Evolutionary conservation across 1,140 invertebrate species (phyloP), one percentile per base, ranked within the genome.

Genomic region (Anoplolepis gracilipes): DNA sequence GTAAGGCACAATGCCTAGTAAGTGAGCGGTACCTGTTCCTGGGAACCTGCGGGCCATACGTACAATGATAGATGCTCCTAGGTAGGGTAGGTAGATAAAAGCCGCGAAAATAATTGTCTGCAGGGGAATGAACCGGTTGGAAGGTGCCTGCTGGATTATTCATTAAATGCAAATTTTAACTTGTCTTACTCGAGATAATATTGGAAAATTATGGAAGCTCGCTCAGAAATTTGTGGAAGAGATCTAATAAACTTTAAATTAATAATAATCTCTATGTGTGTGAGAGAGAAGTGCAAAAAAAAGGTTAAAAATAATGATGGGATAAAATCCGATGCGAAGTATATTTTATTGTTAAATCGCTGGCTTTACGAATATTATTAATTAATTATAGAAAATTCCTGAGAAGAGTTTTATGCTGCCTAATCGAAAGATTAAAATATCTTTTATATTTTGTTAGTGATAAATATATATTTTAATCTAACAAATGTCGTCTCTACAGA

Each of bases 51-150:
- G 67, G 11, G 65, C 64, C 42, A 28, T 79, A 67, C 33, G 25
- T 59, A 73, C 78, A 59, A 73, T 59, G 78, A 59, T 82, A 59
- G 78, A 82, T 82, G 67, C 22, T 46, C 49, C 22, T 72, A 81
- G 53, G 33, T 70, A 55, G 30, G 22, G 33, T 70, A 53, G 28
- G 16, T 57, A 64, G 25, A 16, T 33, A 39, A 49, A 78, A 78
- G 46, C 30, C 19, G 30, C 28, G 39, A 79, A 79, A 69, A 53
- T 69, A 79, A 65, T 25, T 78, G 42, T 65, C 39, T 42, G 76
- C 70, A 19, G 70, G 39, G 42, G 19, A 67, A 67, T 53, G 42
- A 79, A 69, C 55, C 30, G 30, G 57, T 64, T 11, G 36, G 25
- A 64, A 67, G 62, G 33, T 11, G 76, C 39, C 39, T 22, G 28